Conservation (phyloP, 2,113 vertebrate genomes). For the Solea solea region DNA sequence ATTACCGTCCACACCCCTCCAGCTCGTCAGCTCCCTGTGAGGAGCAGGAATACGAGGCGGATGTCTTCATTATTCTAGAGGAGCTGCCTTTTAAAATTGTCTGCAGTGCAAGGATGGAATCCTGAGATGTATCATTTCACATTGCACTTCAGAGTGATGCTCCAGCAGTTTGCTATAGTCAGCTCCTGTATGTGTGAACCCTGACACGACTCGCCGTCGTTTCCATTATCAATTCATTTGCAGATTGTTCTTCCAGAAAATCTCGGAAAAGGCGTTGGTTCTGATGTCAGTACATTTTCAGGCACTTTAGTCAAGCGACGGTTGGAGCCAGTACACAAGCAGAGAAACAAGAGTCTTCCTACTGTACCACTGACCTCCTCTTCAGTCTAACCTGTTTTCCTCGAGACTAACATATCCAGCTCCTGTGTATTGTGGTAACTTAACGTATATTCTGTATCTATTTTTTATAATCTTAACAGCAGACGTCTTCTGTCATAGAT, state of each 20-base stretch:
- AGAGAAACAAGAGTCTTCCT: too few species aligned
- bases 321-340: too few species aligned
- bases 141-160: conserved; percentile 25
- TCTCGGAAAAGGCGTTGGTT: too few species aligned
- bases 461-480: too few species aligned
- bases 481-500: too few species aligned
- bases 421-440: too few species aligned
- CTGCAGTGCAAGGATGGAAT: conserved; percentile 41
- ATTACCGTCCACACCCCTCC: conserved; percentile 59
- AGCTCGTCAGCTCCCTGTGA: conserved; percentile 37
- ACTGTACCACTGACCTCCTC: too few species aligned
- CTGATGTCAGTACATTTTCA: background rate
- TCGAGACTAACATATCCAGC: too few species aligned
- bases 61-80: conserved; percentile 45
- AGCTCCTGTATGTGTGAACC: background rate
- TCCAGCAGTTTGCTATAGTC: conserved; percentile 16
- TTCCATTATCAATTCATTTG: background rate
- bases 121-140: conserved; percentile 42
- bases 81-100: conserved; percentile 42
- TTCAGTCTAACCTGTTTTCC: too few species aligned
- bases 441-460: too few species aligned
- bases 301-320: too few species aligned
- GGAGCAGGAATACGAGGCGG: conserved; percentile 30
- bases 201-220: background rate
- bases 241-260: background rate